Evolutionary conservation across 2,888 invertebrate species (phyloP).

Genomic region (Chaitophorus viminalis): DNA sequence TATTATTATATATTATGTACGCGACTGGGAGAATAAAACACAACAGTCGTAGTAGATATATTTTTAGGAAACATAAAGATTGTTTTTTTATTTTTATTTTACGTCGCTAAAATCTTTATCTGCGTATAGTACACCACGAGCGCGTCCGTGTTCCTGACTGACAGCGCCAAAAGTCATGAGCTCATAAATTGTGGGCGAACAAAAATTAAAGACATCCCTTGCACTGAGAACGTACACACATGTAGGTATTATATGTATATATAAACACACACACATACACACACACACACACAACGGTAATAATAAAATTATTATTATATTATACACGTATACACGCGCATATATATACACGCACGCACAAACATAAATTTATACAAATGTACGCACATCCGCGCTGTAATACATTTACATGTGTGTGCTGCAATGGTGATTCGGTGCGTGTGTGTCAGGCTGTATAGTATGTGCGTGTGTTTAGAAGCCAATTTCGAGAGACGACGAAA

Average conservation of each 20-base stretch:
- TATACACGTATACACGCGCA: background rate
- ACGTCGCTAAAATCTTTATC: conserved; percentile 55
- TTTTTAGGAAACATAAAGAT: conserved; percentile 52
- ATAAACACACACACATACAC: background rate
- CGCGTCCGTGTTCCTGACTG: conserved; percentile 26
- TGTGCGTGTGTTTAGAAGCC: conserved; percentile 40
- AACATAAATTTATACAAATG: background rate
- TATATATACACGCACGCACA: background rate
- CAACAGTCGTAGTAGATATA: conserved; percentile 45
- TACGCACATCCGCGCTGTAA: background rate
- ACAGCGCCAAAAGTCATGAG: conserved; percentile 51
- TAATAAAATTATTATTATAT: background rate
- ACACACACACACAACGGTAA: background rate
- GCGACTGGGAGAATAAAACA: background rate
- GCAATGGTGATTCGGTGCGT: background rate
- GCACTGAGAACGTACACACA: conserved; percentile 11
- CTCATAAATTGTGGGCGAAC: conserved; percentile 45
- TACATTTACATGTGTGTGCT: background rate
- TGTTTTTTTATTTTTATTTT: conserved; percentile 29
- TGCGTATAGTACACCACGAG: conserved; percentile 18
- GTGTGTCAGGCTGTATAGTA: no score
- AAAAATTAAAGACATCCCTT: conserved; percentile 54
- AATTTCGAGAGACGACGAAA: conserved; percentile 53
- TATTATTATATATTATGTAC: background rate
- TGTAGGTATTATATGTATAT: background rate